Conservation (phyloP, 2,113 vertebrate genomes). For the Gallinago jamesoni region DNA sequence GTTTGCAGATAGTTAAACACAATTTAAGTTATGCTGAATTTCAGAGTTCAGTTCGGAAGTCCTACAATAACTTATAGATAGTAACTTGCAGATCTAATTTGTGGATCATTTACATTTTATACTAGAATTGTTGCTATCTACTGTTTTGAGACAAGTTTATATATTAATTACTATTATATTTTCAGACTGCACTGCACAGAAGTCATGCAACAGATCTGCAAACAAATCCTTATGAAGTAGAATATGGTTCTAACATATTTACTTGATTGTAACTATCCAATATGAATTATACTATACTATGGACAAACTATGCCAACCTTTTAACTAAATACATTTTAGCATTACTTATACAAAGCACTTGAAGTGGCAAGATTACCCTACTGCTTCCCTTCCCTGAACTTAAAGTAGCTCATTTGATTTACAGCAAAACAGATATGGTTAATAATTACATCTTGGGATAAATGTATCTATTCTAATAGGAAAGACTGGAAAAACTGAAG, state of each 20-base stretch:
- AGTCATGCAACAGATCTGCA: neutral
- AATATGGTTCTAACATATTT: neutral
- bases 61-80: neutral
- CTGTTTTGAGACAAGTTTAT: neutral
- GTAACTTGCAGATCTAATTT: neutral
- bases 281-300: neutral
- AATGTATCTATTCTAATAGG: neutral
- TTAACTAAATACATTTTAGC: neutral
- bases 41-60: neutral
- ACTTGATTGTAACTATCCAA: neutral
- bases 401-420: neutral
- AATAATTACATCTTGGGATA: neutral
- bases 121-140: neutral
- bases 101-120: neutral
- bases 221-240: neutral
- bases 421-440: neutral
- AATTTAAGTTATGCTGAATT: neutral
- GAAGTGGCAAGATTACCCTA: neutral
- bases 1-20: neutral
- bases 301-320: neutral
- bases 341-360: neutral
- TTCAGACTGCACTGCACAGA: neutral
- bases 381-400: neutral
- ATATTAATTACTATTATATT: neutral
- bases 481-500: neutral